These are phyloP conservation scores for Drosophila bipectinata DNA, from an alignment of 1,140 invertebrate species.

Conservation along the genomic window DNA sequence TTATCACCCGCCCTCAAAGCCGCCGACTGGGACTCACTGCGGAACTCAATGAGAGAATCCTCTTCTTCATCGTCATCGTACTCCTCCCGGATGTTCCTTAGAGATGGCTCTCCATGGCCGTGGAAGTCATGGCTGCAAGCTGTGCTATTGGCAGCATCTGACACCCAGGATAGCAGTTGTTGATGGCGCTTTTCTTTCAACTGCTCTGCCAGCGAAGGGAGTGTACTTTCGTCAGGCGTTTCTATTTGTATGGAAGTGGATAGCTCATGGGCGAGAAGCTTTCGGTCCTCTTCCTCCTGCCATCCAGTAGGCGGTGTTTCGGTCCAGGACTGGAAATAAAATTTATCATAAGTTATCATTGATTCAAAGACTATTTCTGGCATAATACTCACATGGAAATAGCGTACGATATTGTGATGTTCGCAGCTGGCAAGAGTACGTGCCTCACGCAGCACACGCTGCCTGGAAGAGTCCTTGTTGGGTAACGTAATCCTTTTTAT, in stretches of 20 bases:
- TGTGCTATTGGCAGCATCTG: constrained; percentile 67
- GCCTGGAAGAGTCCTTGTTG: constrained; percentile 90
- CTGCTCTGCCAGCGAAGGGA: constrained; percentile 59
- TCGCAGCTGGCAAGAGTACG: constrained; percentile 96
- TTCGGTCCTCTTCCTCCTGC: constrained; percentile 92
- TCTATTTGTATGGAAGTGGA: constrained; percentile 83
- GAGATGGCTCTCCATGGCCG: constrained; percentile 29
- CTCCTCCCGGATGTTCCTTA: constrained; percentile 37
- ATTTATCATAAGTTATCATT: not conserved
- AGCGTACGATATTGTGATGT: constrained; percentile 97
- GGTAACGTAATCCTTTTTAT: constrained; percentile 96
- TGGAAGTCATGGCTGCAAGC: constrained; percentile 52
- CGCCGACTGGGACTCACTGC: constrained; percentile 75
- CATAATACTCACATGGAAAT: constrained; percentile 86
- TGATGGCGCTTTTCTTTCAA: constrained; percentile 59
- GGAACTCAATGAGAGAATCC: constrained; percentile 76
- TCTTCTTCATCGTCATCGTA: constrained; percentile 71
- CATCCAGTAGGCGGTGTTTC: constrained; percentile 95
- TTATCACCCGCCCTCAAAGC: constrained; percentile 45
- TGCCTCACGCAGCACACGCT: constrained; percentile 96
- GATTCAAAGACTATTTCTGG: not conserved
- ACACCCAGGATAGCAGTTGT: constrained; percentile 73
- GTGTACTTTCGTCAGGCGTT: constrained; percentile 72
- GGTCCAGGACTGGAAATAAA: constrained; percentile 95
- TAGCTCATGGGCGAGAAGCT: constrained; percentile 85